Conservation (phyloP, 2,797 vertebrate species). For the Semaprochilodus insignis region DNA sequence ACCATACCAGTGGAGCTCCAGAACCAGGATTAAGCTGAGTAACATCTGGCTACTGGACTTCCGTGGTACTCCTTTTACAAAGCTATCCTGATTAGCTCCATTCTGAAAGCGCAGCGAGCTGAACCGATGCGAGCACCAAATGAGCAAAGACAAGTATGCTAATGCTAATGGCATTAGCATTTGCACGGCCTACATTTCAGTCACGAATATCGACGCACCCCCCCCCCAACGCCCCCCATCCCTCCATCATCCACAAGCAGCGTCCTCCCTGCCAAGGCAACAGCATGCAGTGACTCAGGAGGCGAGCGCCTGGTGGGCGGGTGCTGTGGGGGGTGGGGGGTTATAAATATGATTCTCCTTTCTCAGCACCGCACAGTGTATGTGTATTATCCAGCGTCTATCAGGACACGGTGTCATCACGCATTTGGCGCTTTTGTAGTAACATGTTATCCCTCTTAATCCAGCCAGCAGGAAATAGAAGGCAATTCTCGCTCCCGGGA, state of each 20-base stretch:
- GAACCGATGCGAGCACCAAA: constrained; percentile 3
- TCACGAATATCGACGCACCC: neutral
- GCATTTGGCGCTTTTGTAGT: constrained; percentile 34
- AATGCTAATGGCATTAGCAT: neutral
- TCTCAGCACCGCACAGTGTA: neutral
- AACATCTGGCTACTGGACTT: too few species aligned
- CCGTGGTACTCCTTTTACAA: constrained; percentile 1
- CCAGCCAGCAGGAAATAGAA: constrained; percentile 40
- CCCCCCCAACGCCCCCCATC: too few species aligned
- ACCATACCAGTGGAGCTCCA: too few species aligned
- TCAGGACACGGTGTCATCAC: constrained; percentile 35
- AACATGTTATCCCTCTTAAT: constrained; percentile 54
- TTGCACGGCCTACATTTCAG: constrained; percentile 2
- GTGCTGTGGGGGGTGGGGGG: neutral
- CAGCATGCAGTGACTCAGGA: constrained; percentile 20
- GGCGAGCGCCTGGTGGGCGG: neutral
- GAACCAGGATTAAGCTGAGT: too few species aligned
- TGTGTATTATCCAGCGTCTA: constrained; percentile 23
- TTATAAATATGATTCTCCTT: neutral
- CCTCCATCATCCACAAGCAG: constrained; percentile 19
- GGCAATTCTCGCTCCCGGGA: constrained; percentile 32
- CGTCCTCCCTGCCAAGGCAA: neutral
- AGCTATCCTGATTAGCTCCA: neutral
- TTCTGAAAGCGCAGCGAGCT: neutral
- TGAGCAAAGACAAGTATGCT: constrained; percentile 1